phyloP scores from a whole-genome alignment of 2,888 invertebrate species.

The Torymus aiolomorphi region DNA sequence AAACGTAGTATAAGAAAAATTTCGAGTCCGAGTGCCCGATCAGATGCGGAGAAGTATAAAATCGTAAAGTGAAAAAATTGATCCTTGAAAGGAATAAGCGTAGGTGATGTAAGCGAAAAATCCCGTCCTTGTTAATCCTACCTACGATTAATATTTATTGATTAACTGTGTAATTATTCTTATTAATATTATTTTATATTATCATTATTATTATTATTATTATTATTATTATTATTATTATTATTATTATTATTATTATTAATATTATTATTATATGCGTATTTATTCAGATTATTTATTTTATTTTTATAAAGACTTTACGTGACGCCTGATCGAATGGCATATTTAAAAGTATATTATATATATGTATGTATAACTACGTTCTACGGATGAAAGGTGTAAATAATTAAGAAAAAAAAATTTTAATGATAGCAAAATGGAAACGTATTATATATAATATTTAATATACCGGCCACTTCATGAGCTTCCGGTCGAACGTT shows the following conservation, averaged over 20 bases:
- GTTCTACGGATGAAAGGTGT: constrained; percentile 40
- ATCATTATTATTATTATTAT: constrained; percentile 62
- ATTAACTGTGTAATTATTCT: constrained; percentile 68
- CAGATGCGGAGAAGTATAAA: too few species aligned
- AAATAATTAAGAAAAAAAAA: constrained; percentile 43
- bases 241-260: constrained; percentile 61
- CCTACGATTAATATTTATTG: constrained; percentile 71
- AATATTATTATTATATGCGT: constrained; percentile 66
- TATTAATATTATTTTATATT: constrained; percentile 52
- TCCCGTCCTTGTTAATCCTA: constrained; percentile 64
- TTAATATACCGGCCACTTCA: constrained; percentile 38
- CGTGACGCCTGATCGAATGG: constrained; percentile 58
- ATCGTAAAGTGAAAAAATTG: too few species aligned
- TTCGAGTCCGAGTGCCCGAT: too few species aligned
- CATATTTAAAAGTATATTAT: constrained; percentile 50
- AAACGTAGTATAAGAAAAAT: too few species aligned
- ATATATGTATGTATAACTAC: constrained; percentile 24
- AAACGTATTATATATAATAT: constrained; percentile 40
- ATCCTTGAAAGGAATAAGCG: too few species aligned
- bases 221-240: constrained; percentile 59
- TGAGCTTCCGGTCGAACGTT: constrained; percentile 49
- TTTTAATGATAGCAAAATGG: constrained; percentile 20
- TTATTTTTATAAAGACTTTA: constrained; percentile 75
- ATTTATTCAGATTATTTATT: constrained; percentile 76
- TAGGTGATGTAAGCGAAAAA: constrained; percentile 22